Base-by-base conservation (phyloP, 2,888 invertebrate genomes). In the Caenorhabditis doughertyi region DNA sequence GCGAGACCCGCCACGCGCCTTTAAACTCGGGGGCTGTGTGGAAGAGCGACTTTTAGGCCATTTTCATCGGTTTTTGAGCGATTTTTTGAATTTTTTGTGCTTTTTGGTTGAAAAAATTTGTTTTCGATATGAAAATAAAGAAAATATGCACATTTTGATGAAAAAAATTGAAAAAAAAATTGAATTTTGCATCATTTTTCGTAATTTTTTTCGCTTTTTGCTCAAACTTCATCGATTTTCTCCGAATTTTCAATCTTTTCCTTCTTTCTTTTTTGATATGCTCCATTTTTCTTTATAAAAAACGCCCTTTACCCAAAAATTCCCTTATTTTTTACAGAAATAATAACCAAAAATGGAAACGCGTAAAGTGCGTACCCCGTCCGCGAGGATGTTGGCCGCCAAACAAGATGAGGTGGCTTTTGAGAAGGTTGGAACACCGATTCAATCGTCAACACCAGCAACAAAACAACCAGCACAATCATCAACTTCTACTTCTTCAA, bases 361-460 rank as follows among this genome's bases (percentile, higher is more conserved):
- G 2, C 71, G 81, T 5, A 76, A 74, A 51, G n/a, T 55, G 27
- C 65, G 81, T 8, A 68, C 71, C 0, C 81, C 81, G 0, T 81
- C 81, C 8, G 81, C 81, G 0, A 35, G 58, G 3, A 32, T 81
- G 77, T 39, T 81, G n/a, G 81, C 71, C 0, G 49, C 81, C 8
- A 71, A 70, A 23, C 49, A 58, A 13, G 79, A 72, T 27, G 79
- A 79, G 23, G 67, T 23, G 18, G 67, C 11, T 8, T 64, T 32
- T 44, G 64, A 64, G 3, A 65, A 65, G n/a, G 47, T 44, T 47
- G 11, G 39, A 13, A 47, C 32, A 1, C 32, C 49, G 13, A 25
- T 39, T 23, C 23, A n/a, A 21, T 21, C 56, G n/a, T 42, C 27
- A 29, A 47, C 4, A 18, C 44, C 44, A 35, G 9, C 35, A 35